These are phyloP conservation scores for Plodia interpunctella DNA, from an alignment of 1,140 invertebrate species.

Conservation along the genomic window DNA sequence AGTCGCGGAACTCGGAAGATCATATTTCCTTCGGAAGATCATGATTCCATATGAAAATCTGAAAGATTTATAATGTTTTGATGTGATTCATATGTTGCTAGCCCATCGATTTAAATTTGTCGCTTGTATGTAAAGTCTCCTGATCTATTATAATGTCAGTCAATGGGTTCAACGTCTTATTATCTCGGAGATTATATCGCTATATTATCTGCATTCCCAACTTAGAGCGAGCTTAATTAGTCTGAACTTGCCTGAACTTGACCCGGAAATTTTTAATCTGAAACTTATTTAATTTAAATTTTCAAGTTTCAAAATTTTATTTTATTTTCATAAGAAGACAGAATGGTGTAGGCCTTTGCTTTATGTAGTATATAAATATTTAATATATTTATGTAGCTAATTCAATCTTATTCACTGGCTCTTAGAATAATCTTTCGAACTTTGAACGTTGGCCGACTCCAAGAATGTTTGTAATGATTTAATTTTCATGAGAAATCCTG, in stretches of 20 bases:
- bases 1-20: too few relatives aligned
- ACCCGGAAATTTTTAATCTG: neutral
- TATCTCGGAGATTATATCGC: conserved; percentile 2
- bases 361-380: too few relatives aligned
- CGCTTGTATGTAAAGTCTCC: neutral
- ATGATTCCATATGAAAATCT: too few relatives aligned
- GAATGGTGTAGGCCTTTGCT: too few relatives aligned
- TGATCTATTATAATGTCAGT: neutral
- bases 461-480: neutral
- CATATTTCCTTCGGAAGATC: too few relatives aligned
- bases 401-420: too few relatives aligned
- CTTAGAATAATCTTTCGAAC: too few relatives aligned
- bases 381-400: too few relatives aligned
- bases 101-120: neutral
- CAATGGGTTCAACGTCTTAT: neutral
- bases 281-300: neutral
- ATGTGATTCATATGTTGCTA: too few relatives aligned
- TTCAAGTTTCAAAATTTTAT: neutral
- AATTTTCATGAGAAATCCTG: neutral
- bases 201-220: neutral
- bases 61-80: too few relatives aligned
- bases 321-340: too few relatives aligned
- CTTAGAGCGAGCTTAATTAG: conserved; percentile 2
- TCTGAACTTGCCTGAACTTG: neutral
- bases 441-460: too few relatives aligned